Evolutionary conservation across 2,113 vertebrate genomes (phyloP), one percentile per base, ranked within the genome.

Genomic region (Percina caprodes): DNA sequence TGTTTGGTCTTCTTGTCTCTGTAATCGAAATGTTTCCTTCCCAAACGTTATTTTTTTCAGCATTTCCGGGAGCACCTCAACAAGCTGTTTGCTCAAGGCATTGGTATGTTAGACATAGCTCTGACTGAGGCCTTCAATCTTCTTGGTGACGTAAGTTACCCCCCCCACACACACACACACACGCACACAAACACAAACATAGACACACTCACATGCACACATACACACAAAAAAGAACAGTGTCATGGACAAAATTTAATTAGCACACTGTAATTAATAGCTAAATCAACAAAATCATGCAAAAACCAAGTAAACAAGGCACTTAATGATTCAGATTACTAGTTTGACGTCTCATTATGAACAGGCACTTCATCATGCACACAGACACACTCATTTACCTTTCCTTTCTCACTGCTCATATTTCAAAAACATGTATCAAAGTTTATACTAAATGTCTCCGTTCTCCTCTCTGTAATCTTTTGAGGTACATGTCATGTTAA

Each of bases 11-110:
- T 70, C 15, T 71, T 52, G 6, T 69, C 42, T 65, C 15, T 6
- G 4, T 79, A 62, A 7, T 55, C 2, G 0, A 78, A 56, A 75
- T 11, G 10, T 18, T 72, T 56, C 39, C 23, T 80, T 7, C 59
- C 24, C 21, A 45, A 65, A 79, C 16, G 74, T 63, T 24, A 58
- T 54, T 93, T 94, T 94, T 70, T 21, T 24, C 92, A 99, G 98
- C 98, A 99, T 93, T 99, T 99, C 94, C 95, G 98, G 87, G 96
- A 97, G 83, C 97, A 97, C 78, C 96, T 99, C 24, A 96, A 99
- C 85, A 99, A 98, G 90, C 96, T 99, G 82, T 96, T 96, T 86
- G 97, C 97, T 73, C 97, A 98, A 93, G 98, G 97, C 81, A 99
- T 99, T 5, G 98, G 98, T 68, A 99, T 99, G 98, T 93, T 99